Conservation (phyloP, 2,888 invertebrate genomes). For the Epinotia demarniana region DNA sequence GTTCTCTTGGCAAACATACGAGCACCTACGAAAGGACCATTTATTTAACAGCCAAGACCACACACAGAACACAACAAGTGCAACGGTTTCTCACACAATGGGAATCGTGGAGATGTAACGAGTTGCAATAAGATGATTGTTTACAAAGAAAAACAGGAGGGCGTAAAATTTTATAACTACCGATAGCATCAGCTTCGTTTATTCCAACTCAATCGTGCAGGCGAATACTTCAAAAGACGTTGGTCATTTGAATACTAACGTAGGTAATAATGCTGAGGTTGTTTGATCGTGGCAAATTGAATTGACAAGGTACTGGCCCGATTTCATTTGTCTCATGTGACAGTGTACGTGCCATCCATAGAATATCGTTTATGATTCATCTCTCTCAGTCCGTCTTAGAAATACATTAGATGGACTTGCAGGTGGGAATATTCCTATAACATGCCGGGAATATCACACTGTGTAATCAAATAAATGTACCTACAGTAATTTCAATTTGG, state of each 20-base stretch:
- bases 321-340: no score
- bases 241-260: neutral
- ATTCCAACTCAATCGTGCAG: conserved; percentile 29
- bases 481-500: neutral
- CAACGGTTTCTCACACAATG: conserved; percentile 48
- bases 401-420: no score
- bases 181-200: conserved; percentile 37
- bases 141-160: conserved; percentile 49
- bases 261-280: neutral
- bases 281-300: neutral
- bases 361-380: no score
- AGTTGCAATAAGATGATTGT: conserved; percentile 49
- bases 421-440: no score
- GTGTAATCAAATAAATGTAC: neutral
- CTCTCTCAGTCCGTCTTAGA: no score
- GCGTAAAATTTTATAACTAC: conserved; percentile 50
- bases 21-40: conserved; percentile 1
- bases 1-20: neutral
- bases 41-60: conserved; percentile 44
- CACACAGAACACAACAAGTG: conserved; percentile 47
- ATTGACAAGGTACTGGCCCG: neutral
- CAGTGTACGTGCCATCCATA: no score
- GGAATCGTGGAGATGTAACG: conserved; percentile 48
- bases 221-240: conserved; percentile 9
- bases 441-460: no score